Conservation (phyloP, 2,888 invertebrate species). For the Nudaria mundana region DNA sequence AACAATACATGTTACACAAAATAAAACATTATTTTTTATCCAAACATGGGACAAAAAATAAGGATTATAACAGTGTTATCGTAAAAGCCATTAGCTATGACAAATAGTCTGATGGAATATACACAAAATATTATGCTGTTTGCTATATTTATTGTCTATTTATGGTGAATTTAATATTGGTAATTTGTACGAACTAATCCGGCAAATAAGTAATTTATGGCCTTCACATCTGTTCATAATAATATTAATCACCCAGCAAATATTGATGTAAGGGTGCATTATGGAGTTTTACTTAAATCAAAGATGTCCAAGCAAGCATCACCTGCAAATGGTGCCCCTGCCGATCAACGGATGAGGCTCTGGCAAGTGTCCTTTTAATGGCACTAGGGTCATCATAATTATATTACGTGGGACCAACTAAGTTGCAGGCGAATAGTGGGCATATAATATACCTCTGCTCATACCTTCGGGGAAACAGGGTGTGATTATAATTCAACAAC, state of each 20-base stretch:
- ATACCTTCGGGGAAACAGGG: no score
- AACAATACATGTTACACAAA: conserved; percentile 67
- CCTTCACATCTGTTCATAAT: conserved; percentile 14
- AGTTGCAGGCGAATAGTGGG: no score
- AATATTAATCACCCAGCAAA: not conserved
- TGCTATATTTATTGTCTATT: conserved; percentile 43
- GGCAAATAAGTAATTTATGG: conserved; percentile 43
- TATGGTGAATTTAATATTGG: conserved; percentile 45
- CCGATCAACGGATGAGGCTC: no score
- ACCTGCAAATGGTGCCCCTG: no score
- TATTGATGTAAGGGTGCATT: not conserved
- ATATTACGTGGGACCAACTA: no score
- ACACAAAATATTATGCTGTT: conserved; percentile 43
- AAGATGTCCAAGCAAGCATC: no score
- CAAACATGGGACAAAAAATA: conserved; percentile 49
- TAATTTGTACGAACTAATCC: conserved; percentile 35
- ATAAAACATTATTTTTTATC: conserved; percentile 50
- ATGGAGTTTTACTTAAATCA: no score
- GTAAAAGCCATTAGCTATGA: conserved; percentile 53
- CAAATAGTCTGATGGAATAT: conserved; percentile 63
- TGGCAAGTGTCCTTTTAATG: no score
- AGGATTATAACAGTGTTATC: conserved; percentile 50
- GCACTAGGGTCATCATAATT: no score
- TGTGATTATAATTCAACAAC: no score
- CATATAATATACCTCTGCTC: no score